phyloP scores from a whole-genome alignment of 2,113 vertebrate species.

The Fregata magnificens region DNA sequence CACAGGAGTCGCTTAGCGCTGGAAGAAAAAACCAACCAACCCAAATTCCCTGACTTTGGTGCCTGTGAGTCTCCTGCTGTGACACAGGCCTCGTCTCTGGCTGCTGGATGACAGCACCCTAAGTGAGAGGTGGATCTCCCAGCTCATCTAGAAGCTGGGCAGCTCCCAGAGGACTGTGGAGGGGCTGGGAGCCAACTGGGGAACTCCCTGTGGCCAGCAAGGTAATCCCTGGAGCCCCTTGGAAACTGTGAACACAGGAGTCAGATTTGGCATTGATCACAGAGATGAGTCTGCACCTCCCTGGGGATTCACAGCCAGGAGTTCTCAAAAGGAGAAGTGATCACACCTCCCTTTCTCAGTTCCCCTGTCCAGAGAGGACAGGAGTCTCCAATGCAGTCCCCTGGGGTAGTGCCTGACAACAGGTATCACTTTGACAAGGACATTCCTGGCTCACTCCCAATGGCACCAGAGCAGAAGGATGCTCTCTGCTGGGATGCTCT shows the following conservation, averaged over 20 bases:
- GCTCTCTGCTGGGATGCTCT: not conserved
- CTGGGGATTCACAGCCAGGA: not conserved
- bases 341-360: not conserved
- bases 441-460: not conserved
- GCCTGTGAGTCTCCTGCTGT: not conserved
- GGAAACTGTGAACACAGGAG: not conserved
- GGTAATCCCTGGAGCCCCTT: not conserved
- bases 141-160: not conserved
- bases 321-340: not conserved
- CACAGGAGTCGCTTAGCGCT: not conserved
- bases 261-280: not conserved
- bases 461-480: not conserved
- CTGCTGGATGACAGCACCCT: not conserved
- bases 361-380: not conserved
- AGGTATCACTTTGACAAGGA: not conserved
- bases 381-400: not conserved
- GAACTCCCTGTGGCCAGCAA: not conserved
- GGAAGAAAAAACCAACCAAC: not conserved
- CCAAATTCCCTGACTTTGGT: rapidly evolving
- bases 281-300: not conserved
- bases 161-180: not conserved
- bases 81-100: not conserved
- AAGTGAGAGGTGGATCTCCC: not conserved
- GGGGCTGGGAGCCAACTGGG: not conserved
- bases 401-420: not conserved